Evolutionary conservation across 2,113 vertebrate genomes (phyloP).

Genomic region (Rhea pennata): DNA sequence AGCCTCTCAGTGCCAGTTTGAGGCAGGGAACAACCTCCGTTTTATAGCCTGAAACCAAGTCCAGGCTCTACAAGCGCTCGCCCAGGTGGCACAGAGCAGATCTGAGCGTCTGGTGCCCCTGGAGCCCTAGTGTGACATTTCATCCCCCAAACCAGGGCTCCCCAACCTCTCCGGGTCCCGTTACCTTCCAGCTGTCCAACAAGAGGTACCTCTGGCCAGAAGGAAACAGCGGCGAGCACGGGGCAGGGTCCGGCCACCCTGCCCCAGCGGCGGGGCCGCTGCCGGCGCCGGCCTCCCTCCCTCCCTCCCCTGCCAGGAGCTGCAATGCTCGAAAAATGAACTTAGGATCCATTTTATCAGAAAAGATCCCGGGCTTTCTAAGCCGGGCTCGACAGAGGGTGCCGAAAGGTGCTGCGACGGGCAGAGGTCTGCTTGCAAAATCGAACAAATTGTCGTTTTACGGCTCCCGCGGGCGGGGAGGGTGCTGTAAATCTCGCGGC

Average conservation of each 20-base stretch:
- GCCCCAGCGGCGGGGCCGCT: not conserved
- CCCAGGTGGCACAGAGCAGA: not conserved
- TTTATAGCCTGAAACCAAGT: not conserved
- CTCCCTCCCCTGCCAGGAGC: not conserved
- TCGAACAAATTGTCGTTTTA: conserved; percentile 69
- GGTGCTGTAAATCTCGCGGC: conserved; percentile 40
- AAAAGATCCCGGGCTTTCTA: not conserved
- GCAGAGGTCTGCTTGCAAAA: conserved; percentile 66
- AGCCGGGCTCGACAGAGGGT: conserved; percentile 30
- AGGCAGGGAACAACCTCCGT: fast-evolving
- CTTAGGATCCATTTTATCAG: not conserved
- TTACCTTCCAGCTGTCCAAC: not conserved
- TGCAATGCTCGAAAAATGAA: not conserved
- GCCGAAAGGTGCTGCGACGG: conserved; percentile 60
- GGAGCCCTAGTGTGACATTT: not conserved
- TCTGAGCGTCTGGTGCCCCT: not conserved
- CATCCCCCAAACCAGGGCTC: not conserved
- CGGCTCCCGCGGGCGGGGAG: conserved; percentile 1
- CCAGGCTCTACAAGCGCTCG: not conserved
- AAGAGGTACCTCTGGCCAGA: not conserved
- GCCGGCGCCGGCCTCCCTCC: not conserved
- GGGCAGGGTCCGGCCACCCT: not conserved
- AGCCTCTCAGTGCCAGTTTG: not conserved
- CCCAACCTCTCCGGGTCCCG: not conserved
- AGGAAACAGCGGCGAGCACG: not conserved